phyloP scores from a whole-genome alignment of 2,797 vertebrate genomes.

The Acanthornis magna region DNA sequence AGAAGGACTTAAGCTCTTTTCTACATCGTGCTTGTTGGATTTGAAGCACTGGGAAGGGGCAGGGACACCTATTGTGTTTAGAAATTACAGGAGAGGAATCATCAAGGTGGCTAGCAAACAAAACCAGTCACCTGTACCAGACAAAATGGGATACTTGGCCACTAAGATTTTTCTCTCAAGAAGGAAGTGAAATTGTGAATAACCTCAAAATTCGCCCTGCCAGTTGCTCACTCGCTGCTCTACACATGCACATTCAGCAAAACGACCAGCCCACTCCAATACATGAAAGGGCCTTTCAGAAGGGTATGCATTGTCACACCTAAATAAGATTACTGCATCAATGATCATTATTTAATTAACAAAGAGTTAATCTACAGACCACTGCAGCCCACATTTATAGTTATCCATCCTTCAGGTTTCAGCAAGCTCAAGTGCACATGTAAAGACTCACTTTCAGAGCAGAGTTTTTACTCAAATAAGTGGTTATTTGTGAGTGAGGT shows the following conservation, averaged over 20 bases:
- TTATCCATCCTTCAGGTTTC: not conserved
- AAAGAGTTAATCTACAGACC: not conserved
- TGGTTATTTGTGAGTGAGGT: not conserved
- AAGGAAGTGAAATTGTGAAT: not conserved
- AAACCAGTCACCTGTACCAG: not conserved
- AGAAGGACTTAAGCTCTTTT: not conserved
- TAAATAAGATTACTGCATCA: not conserved
- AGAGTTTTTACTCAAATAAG: not conserved
- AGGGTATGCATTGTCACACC: not conserved
- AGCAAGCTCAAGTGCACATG: not conserved
- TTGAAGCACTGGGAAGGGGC: not conserved
- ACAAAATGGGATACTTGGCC: not conserved
- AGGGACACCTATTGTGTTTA: not conserved
- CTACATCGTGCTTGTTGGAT: not conserved
- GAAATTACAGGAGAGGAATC: not conserved
- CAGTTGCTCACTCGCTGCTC: not conserved
- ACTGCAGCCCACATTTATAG: not conserved
- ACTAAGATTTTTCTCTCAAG: not conserved
- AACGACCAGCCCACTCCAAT: not conserved
- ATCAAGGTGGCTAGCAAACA: not conserved
- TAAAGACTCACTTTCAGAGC: not conserved
- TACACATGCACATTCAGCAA: not conserved
- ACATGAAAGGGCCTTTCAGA: not conserved
- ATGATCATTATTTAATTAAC: not conserved
- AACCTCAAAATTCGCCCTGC: not conserved